Percentiles rank a stretch among this genome's conserved stretches.
These are phyloP conservation scores for Muscidifurax raptorellus DNA, from an alignment of 1,140 invertebrate species.

Conservation along the genomic window DNA sequence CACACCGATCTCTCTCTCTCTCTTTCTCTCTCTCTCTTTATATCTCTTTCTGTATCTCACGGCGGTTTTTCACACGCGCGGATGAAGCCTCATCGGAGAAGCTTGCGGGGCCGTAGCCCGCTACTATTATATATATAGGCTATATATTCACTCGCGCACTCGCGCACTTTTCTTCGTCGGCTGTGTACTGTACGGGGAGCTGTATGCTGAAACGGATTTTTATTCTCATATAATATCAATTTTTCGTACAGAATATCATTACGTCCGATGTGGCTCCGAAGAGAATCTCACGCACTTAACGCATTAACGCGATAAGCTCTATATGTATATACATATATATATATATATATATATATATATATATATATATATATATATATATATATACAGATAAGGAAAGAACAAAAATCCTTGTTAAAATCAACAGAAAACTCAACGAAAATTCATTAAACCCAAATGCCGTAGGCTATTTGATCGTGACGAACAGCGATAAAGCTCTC, in stretches of 20 bases:
- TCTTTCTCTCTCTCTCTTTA: not conserved
- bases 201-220: too few relatives aligned
- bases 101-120: not conserved
- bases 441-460: slow-evolving; percentile 30
- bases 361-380: too few relatives aligned
- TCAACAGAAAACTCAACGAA: not conserved
- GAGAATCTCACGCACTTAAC: too few relatives aligned
- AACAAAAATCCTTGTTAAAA: not conserved
- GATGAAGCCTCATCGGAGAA: not conserved
- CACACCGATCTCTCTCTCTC: not conserved
- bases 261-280: too few relatives aligned
- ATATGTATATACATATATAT: too few relatives aligned
- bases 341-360: too few relatives aligned
- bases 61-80: not conserved
- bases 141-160: not conserved
- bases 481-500: slow-evolving; percentile 15
- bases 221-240: too few relatives aligned
- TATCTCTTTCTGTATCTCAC: not conserved
- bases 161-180: not conserved
- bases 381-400: too few relatives aligned
- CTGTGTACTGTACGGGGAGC: too few relatives aligned
- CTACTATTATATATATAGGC: not conserved
- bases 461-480: slow-evolving; percentile 6
- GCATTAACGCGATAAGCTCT: too few relatives aligned
- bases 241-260: too few relatives aligned